Evolutionary conservation across 2,113 vertebrate genomes (phyloP), one percentile per base, ranked within the genome.

Genomic region (Salvator merianae): DNA sequence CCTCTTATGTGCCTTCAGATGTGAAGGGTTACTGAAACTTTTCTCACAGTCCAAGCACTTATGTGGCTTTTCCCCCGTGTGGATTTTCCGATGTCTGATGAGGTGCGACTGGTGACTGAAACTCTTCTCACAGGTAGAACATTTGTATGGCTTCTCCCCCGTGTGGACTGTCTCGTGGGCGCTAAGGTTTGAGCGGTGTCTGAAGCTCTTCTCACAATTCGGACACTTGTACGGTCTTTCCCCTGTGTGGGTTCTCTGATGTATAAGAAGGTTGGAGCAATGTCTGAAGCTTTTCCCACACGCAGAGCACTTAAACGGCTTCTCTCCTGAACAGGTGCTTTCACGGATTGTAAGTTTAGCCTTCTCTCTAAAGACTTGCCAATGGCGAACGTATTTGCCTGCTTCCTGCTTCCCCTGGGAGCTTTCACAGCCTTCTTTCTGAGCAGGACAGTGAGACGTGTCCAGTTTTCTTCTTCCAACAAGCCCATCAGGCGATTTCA

Each of bases 241-340:
- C 34, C 91, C 91, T 22, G 84, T 93, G 40, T 91, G 91, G 12
- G 89, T 86, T 72, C 91, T 93, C 84, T 88, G 89, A 83, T 90
- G 93, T 63, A 88, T 91, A 86, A 82, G 81, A 38, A 90, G 88
- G 40, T 88, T 90, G 81, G 88, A 91, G 80, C 89, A 91, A 87
- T 88, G 87, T 8, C 84, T 89, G 62, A 93, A 91, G 40, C 86
- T 90, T 84, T 93, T 91, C 34, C 90, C 91, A 71, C 87, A 92
- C 47, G 90, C 91, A 16, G 16, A 75, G 75, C 90, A 91, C 73
- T 90, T 87, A 55, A 92, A 94, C 1, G 91, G 91, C 47, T 92
- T 91, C 24, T 90, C 91, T 82, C 93, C 93, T 32, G 92, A 94
- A 26, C 92, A 92, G 84, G 94, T 94, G 75, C 94, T 92, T 65